Evolutionary conservation across 2,113 vertebrate genomes (phyloP), one percentile per base, ranked within the genome.

Genomic region (Sorex araneus): DNA sequence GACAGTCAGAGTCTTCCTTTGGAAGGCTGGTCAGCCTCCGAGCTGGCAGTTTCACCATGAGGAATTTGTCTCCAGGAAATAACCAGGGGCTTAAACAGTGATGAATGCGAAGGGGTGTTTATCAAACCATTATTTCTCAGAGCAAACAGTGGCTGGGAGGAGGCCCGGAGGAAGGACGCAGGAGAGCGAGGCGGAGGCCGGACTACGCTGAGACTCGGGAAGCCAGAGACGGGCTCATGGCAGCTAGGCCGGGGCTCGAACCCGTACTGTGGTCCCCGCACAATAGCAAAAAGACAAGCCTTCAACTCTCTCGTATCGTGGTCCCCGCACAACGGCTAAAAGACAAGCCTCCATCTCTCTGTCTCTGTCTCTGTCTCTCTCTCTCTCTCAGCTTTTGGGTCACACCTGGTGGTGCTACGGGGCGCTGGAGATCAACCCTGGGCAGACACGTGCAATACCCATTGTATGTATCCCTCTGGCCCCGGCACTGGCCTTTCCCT

Each of bases 51-150:
- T 77, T 69, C 76, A 86, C 75, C 6, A n/a, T 78, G 73, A 23
- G 71, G 70, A 94, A 81, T 88, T 77, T 74, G 89, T 27, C 32
- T 84, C 67, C 70, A 66, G 43, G 91, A 80, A 84, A 89, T 77
- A 94, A 89, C 6, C 18, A 87, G n/a, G 67, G 32, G 77, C 36
- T 28, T 43, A 80, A 91, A 88, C 21, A 78, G 84, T 63, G 40
- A 79, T 57, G 85, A 81, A 30, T 18, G 19, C 69, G 12, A 73
- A 87, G 79, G 23, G 34, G 40, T 40, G 21, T 78, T 73, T 82
- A 63, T n/a, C 81, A 79, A 6, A 34, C 28, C 30, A 78, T 73
- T 70, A 82, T 82, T 86, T 69, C 13, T 30, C 60, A 93, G 7
- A 80, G 27, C 3, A 84, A 76, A 43, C 54, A 54, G 18, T 54